phyloP scores from a whole-genome alignment of 2,888 invertebrate species.

The Sinentomon sp. region DNA sequence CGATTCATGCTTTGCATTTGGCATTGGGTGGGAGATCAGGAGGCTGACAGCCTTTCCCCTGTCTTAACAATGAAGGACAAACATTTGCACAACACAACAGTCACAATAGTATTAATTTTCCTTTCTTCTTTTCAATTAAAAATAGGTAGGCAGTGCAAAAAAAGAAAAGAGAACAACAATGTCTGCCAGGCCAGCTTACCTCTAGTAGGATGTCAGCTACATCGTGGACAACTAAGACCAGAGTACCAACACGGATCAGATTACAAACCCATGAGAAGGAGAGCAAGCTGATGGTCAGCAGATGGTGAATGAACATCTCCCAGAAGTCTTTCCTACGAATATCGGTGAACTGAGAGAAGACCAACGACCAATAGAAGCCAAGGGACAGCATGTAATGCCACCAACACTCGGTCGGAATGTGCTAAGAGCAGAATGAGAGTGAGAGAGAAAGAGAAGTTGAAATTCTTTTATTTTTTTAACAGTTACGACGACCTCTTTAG shows the following conservation, averaged over 20 bases:
- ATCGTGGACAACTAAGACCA: slow-evolving; percentile 65
- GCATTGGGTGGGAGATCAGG: too few species aligned
- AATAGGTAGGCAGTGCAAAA: too few species aligned
- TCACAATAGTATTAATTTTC: too few species aligned
- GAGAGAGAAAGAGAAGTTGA: neutral
- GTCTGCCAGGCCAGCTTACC: slow-evolving; percentile 23
- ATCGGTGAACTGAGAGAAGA: slow-evolving; percentile 77
- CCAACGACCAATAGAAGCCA: slow-evolving; percentile 88
- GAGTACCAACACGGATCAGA: slow-evolving; percentile 63
- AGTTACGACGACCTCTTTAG: too few species aligned
- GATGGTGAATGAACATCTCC: slow-evolving; percentile 96
- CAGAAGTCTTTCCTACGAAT: slow-evolving; percentile 80
- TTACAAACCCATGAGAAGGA: slow-evolving; percentile 86
- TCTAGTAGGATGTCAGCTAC: slow-evolving; percentile 71
- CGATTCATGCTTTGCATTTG: too few species aligned
- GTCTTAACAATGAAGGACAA: too few species aligned
- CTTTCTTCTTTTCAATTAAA: too few species aligned
- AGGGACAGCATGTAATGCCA: slow-evolving; percentile 89
- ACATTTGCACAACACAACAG: too few species aligned
- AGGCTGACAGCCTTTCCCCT: too few species aligned
- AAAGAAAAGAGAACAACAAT: slow-evolving; percentile 1
- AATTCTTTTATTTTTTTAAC: too few species aligned
- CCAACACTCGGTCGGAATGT: slow-evolving; percentile 54
- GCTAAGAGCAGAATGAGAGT: slow-evolving; percentile 25
- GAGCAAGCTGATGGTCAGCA: slow-evolving; percentile 69